Conservation (phyloP, 2,888 invertebrate genomes). For the Limnephilus rhombicus region DNA sequence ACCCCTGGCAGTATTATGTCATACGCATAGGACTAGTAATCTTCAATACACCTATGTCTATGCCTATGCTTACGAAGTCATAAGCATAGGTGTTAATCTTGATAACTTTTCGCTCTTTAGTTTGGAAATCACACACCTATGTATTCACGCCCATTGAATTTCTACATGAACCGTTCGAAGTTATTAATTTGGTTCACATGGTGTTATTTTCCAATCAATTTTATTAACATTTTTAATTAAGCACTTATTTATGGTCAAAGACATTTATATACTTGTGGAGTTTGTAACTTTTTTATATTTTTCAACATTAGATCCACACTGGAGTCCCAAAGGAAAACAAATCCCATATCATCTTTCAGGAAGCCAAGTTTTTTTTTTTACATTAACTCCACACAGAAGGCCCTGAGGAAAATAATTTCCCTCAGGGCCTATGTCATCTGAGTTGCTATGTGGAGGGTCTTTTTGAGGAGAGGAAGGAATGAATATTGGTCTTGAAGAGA, state of each 20-base stretch:
- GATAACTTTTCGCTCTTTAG: slow-evolving; percentile 31
- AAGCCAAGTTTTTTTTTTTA: no score
- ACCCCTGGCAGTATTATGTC: slow-evolving; percentile 23
- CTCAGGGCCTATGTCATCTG: no score
- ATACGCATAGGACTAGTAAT: background rate
- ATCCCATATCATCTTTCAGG: no score
- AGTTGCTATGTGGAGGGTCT: no score
- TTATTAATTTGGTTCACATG: background rate
- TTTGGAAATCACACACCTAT: slow-evolving; percentile 37
- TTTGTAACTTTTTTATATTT: no score
- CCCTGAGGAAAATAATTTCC: no score
- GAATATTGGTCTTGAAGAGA: no score
- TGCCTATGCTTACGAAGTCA: background rate
- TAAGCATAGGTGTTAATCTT: slow-evolving; percentile 36
- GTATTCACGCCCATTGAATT: slow-evolving; percentile 21
- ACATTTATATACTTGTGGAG: no score
- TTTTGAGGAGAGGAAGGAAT: no score
- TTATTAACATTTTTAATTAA: background rate
- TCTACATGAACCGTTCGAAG: background rate
- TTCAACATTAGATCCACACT: no score
- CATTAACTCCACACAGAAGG: no score
- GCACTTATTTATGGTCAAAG: background rate
- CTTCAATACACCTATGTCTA: background rate
- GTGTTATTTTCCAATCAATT: background rate
- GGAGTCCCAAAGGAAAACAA: no score